Percentiles rank a stretch among this genome's conserved stretches.
Conservation (phyloP, 1,140 invertebrate species). For the Hylaeus volcanicus region DNA sequence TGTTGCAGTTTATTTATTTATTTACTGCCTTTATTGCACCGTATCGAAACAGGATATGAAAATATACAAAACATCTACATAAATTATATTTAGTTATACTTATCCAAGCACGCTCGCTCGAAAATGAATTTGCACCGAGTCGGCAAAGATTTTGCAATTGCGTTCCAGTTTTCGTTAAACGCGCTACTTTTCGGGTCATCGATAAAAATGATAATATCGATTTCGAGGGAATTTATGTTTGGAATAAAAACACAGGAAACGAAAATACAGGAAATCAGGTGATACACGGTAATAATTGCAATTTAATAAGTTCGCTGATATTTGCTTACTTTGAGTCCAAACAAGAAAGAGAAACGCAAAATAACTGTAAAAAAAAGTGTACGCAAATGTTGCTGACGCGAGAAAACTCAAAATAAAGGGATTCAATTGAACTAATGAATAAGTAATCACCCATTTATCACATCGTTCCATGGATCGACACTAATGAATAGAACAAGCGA, state of each 20-base stretch:
- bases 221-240: neutral
- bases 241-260: too few relatives aligned
- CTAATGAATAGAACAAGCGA: neutral
- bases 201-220: neutral
- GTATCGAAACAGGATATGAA: too few relatives aligned
- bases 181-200: neutral
- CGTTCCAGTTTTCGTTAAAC: neutral
- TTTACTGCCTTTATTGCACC: too few relatives aligned
- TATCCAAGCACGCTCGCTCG: neutral
- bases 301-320: too few relatives aligned
- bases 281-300: too few relatives aligned
- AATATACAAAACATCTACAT: too few relatives aligned
- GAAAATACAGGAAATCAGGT: too few relatives aligned
- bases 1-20: neutral
- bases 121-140: neutral
- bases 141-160: neutral
- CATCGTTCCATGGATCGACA: neutral
- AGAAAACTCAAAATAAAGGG: neutral
- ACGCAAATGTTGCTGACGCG: too few relatives aligned
- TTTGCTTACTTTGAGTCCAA: too few relatives aligned
- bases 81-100: too few relatives aligned
- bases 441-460: neutral
- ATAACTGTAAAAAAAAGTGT: too few relatives aligned
- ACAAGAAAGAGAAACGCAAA: neutral
- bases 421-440: neutral